phyloP scores from a whole-genome alignment of 2,113 vertebrate genomes.

The Thinocorus orbignyianus region DNA sequence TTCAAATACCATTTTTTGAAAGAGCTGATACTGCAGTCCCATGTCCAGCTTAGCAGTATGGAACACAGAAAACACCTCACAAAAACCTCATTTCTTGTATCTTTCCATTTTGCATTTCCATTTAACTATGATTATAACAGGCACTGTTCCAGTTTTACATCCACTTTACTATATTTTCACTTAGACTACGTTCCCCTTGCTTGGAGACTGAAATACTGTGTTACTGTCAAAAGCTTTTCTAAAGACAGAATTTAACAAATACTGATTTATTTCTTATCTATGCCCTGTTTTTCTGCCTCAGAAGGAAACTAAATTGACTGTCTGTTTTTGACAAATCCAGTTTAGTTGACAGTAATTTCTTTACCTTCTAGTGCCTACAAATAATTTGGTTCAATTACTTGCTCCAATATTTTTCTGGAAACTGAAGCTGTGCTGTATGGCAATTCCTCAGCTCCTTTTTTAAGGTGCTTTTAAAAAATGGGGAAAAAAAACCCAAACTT shows the following conservation, averaged over 20 bases:
- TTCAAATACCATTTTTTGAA: neutral
- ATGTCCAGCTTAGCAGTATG: neutral
- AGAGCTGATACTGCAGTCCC: neutral
- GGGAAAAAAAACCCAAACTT: neutral
- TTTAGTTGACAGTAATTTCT: constrained; percentile 40
- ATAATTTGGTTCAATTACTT: constrained; percentile 25
- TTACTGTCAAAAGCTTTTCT: neutral
- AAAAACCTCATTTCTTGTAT: neutral
- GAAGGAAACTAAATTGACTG: constrained; percentile 21
- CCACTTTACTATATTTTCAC: neutral
- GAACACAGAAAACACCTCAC: neutral
- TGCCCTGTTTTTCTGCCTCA: neutral
- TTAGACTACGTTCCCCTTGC: neutral
- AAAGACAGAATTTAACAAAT: neutral
- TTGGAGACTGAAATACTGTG: neutral
- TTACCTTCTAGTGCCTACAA: constrained; percentile 8
- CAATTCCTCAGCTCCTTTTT: neutral
- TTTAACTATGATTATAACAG: neutral
- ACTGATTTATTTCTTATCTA: neutral
- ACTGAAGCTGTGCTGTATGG: neutral
- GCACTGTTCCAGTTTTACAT: neutral
- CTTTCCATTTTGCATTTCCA: neutral
- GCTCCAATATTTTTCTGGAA: neutral
- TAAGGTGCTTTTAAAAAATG: neutral
- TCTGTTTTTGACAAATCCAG: constrained; percentile 28